Base-by-base conservation (phyloP, 2,888 invertebrate genomes). In the Idaea aversata region DNA sequence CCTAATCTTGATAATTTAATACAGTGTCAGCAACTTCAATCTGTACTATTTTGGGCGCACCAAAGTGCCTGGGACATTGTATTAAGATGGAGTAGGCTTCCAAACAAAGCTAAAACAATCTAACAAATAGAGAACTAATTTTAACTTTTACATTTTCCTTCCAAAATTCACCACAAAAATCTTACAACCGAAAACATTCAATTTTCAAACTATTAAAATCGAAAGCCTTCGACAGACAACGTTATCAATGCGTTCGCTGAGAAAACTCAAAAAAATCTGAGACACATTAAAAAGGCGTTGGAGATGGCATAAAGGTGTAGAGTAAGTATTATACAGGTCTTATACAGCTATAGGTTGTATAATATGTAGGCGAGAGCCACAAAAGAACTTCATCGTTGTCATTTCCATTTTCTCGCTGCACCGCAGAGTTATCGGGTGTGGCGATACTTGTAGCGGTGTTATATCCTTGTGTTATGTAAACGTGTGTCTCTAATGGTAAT, bases 301-400 rank as follows among this genome's bases (percentile, higher is more conserved):
- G 16, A 59, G 25, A 7, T 34, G 16, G 25, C 16, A 15, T 34
- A 13, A 59, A 16, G 25, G 16, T 16, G 34, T 34, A 59, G 58
- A 59, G 25, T 59, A 25, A 34, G 59, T 59, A 59, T 13, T 47
- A 10, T 5, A 47, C 47, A 47, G 15, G 59, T 59, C 34, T 15
- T 34, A 16, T 58, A 58, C 15, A 58, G 58, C 58, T 59, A 59
- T 59, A 59, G 47, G 47, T 47, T 47, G 13, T 47, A 47, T 47
- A 47, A 47, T 47, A 47, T 47, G 47, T 47, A 47, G 47, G 71
- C 25, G 25, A 65, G 70, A 77, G 65, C 75, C 76, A 86, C 88
- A 89, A 88, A 86, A 88, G 85, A 87, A 84, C 80, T 80, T 81
- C 84, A 80, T 82, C 78, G 84, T 79, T 85, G 87, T 88, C 87